Conservation (phyloP, 1,140 invertebrate species). For the Hestina assimilis region DNA sequence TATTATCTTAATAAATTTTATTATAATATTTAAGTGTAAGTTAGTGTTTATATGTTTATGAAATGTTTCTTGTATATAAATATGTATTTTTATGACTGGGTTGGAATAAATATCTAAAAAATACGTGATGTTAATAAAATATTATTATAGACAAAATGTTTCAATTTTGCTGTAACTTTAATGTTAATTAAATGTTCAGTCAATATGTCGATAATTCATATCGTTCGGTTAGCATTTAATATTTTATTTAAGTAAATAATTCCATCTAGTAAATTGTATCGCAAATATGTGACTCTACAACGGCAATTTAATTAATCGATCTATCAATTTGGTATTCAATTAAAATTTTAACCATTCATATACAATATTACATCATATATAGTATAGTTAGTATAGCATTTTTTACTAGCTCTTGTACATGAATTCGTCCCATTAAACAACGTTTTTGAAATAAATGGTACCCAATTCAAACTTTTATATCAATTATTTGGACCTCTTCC, state of each 20-base stretch:
- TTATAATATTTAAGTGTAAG: no score
- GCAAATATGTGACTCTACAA: constrained; percentile 12
- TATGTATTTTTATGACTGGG: no score
- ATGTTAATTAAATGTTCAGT: neutral
- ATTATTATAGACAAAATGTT: neutral
- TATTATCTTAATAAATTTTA: constrained; percentile 11
- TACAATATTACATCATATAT: neutral
- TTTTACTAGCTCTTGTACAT: no score
- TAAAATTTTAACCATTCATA: neutral
- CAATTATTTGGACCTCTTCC: no score
- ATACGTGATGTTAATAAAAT: neutral
- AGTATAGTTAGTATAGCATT: no score
- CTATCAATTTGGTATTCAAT: constrained; percentile 2
- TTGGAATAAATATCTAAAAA: neutral
- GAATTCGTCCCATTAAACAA: no score
- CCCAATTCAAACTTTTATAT: no score
- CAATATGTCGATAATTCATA: constrained; percentile 2
- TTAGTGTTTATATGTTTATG: no score
- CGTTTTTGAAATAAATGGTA: no score
- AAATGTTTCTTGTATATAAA: no score
- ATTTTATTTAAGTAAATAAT: constrained; percentile 8
- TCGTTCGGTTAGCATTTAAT: neutral
- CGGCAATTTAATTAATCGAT: constrained; percentile 7
- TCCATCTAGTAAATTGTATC: constrained; percentile 1
- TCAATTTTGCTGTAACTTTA: no score